Evolutionary conservation across 2,888 invertebrate species (phyloP).

Genomic region (Drosophila heteroneura): DNA sequence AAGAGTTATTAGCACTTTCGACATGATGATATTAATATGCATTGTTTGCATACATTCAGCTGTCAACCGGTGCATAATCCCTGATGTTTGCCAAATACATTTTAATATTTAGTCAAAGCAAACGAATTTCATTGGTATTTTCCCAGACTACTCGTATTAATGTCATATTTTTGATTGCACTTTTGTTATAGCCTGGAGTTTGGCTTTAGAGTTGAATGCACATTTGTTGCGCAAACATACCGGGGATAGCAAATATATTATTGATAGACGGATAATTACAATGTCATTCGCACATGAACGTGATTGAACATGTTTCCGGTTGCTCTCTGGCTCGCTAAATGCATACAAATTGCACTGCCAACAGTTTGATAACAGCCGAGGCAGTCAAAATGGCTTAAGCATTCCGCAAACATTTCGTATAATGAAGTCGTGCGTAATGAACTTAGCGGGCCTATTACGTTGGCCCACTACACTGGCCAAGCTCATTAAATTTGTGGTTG

Average conservation of each 20-base stretch:
- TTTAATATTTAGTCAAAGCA: neutral
- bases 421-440: conserved; percentile 28
- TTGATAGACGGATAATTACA: conserved; percentile 26
- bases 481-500: conserved; percentile 17
- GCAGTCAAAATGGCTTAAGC: neutral
- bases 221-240: neutral
- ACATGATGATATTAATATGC: neutral
- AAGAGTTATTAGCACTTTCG: neutral
- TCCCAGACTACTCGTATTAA: neutral
- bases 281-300: conserved; percentile 53
- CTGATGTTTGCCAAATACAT: neutral
- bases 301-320: conserved; percentile 57
- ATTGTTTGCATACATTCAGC: neutral
- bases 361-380: neutral
- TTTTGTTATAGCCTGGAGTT: neutral
- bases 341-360: conserved; percentile 8
- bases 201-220: neutral
- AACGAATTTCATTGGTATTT: neutral
- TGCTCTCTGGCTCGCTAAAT: conserved; percentile 16
- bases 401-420: conserved; percentile 4
- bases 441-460: conserved; percentile 9
- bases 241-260: neutral
- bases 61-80: neutral
- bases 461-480: neutral
- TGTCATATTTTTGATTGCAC: no score